Evolutionary conservation across 2,113 vertebrate genomes (phyloP).

Genomic region (Bostrychus sinensis): DNA sequence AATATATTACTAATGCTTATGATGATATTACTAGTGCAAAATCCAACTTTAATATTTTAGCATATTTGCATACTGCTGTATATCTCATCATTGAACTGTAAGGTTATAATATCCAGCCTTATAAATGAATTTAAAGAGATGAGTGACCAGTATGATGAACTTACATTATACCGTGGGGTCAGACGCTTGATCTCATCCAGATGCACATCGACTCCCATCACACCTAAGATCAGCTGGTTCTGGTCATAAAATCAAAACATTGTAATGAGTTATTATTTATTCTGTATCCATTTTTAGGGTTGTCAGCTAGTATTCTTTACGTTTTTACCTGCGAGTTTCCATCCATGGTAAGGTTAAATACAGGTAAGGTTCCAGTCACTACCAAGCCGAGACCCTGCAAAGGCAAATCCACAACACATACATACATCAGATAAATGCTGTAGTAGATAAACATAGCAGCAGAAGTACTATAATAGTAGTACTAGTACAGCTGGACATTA

Average conservation of each 20-base stretch:
- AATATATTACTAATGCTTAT: background rate
- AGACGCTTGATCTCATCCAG: constrained; percentile 96
- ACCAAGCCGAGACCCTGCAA: constrained; percentile 95
- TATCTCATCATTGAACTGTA: too few species aligned
- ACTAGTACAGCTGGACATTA: too few species aligned
- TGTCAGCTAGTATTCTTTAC: too few species aligned
- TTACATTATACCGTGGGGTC: constrained; percentile 92
- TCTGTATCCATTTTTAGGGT: background rate
- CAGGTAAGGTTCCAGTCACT: constrained; percentile 94
- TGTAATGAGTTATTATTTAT: background rate
- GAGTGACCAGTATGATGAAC: constrained; percentile 25
- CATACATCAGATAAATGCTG: background rate
- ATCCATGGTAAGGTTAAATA: constrained; percentile 96
- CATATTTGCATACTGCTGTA: too few species aligned
- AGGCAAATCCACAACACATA: constrained; percentile 24
- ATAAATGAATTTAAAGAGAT: background rate
- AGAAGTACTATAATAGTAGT: too few species aligned
- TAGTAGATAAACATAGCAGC: too few species aligned
- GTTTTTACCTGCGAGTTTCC: constrained; percentile 84
- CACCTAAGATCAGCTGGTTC: constrained; percentile 97
- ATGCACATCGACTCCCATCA: constrained; percentile 97
- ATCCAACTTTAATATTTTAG: background rate
- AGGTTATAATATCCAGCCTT: background rate
- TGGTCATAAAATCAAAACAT: constrained; percentile 59
- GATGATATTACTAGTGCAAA: background rate